These are phyloP conservation scores for Chloropsis hardwickii DNA, from an alignment of 2,113 vertebrate genomes.

Conservation along the genomic window DNA sequence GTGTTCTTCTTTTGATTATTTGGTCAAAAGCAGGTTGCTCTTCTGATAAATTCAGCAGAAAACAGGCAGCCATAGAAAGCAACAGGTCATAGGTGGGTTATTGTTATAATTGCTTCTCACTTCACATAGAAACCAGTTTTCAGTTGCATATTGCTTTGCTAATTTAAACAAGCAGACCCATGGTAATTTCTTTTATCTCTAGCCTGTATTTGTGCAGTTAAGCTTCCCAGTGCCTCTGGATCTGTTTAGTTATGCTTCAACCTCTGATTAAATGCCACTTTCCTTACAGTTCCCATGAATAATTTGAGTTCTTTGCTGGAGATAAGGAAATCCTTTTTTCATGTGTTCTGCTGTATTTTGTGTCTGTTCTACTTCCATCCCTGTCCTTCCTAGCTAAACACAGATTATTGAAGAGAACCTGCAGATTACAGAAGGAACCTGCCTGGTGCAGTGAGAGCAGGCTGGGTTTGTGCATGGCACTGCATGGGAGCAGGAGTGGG, in stretches of 20 bases:
- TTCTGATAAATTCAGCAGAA: neutral
- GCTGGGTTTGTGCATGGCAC: neutral
- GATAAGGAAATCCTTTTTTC: neutral
- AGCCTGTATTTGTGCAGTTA: neutral
- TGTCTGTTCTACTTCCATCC: neutral
- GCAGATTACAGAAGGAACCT: neutral
- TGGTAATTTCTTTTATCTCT: neutral
- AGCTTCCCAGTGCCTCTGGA: neutral
- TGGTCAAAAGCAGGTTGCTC: neutral
- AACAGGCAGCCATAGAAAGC: neutral
- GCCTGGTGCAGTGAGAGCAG: neutral
- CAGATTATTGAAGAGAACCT: neutral
- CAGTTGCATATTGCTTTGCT: neutral
- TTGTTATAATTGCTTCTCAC: neutral
- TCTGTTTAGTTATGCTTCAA: neutral
- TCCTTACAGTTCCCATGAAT: neutral
- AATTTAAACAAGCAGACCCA: neutral
- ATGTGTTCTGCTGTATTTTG: neutral
- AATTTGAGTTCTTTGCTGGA: neutral
- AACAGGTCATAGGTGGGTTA: neutral
- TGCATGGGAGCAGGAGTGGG: neutral
- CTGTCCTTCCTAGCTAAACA: neutral
- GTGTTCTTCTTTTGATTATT: neutral
- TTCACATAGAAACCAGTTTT: neutral
- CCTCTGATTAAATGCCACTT: neutral